phyloP scores from a whole-genome alignment of 2,113 vertebrate genomes.

The Hippocampus barbouri region DNA sequence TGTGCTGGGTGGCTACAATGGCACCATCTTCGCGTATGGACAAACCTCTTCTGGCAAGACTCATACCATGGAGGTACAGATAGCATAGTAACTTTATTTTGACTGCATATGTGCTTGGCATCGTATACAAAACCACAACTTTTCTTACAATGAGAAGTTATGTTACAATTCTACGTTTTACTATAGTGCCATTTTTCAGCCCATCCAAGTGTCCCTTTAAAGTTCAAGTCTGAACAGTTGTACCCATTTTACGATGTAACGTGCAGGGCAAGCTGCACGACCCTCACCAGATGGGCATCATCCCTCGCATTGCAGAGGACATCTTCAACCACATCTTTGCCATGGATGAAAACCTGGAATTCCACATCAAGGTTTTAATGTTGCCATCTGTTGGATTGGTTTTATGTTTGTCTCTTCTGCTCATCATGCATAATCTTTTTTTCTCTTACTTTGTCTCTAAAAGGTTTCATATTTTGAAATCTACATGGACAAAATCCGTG shows the following conservation, averaged over 20 bases:
- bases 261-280: slow-evolving; percentile 87
- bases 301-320: slow-evolving; percentile 89
- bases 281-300: slow-evolving; percentile 91
- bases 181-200: too few relatives aligned
- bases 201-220: too few relatives aligned
- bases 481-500: slow-evolving; percentile 92
- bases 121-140: background rate
- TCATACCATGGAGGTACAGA: slow-evolving; percentile 89
- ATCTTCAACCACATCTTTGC: slow-evolving; percentile 95
- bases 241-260: background rate
- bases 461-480: slow-evolving; percentile 94
- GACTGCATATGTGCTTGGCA: background rate
- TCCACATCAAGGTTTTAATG: slow-evolving; percentile 86
- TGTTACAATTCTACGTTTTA: too few relatives aligned
- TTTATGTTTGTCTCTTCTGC: background rate
- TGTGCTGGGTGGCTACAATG: slow-evolving; percentile 89
- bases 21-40: slow-evolving; percentile 92
- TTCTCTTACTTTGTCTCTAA: background rate
- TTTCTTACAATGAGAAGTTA: background rate
- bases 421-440: background rate
- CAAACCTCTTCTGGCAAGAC: slow-evolving; percentile 95
- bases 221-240: too few relatives aligned
- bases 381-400: background rate
- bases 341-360: slow-evolving; percentile 95
- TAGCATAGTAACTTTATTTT: background rate